Evolutionary conservation across 1,140 invertebrate species (phyloP).

Genomic region (Cydia fagiglandana): DNA sequence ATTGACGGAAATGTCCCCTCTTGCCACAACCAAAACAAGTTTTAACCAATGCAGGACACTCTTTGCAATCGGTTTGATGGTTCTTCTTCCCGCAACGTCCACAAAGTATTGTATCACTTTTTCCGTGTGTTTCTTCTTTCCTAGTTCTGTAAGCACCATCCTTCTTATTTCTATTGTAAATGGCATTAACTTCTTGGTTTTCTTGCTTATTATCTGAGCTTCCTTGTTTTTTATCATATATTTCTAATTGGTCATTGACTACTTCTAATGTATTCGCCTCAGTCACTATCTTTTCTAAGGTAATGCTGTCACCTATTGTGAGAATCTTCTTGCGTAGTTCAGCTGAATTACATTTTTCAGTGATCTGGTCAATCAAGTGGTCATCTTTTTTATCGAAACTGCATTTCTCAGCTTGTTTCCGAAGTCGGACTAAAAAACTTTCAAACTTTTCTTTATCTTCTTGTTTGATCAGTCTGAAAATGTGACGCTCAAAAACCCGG

Average conservation of each 20-base stretch:
- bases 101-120: too few species aligned
- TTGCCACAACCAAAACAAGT: too few species aligned
- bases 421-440: conserved; percentile 19
- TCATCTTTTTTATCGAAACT: conserved; percentile 24
- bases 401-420: conserved; percentile 24
- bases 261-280: conserved; percentile 37
- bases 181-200: too few species aligned
- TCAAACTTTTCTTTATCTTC: conserved; percentile 18
- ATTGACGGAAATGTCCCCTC: too few species aligned
- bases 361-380: conserved; percentile 40
- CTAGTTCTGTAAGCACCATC: too few species aligned
- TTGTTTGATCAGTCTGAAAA: conserved; percentile 21
- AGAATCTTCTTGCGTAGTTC: conserved; percentile 42
- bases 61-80: too few species aligned
- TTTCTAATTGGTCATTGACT: conserved; percentile 27
- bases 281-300: conserved; percentile 37
- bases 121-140: too few species aligned
- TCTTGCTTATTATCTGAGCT: too few species aligned
- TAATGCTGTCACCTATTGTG: conserved; percentile 37
- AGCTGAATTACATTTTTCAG: conserved; percentile 39
- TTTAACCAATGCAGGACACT: too few species aligned
- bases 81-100: too few species aligned
- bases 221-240: too few species aligned
- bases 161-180: too few species aligned
- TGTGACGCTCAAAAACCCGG: background rate